phyloP scores from a whole-genome alignment of 2,888 invertebrate species.

The Malthinus flaveolus region DNA sequence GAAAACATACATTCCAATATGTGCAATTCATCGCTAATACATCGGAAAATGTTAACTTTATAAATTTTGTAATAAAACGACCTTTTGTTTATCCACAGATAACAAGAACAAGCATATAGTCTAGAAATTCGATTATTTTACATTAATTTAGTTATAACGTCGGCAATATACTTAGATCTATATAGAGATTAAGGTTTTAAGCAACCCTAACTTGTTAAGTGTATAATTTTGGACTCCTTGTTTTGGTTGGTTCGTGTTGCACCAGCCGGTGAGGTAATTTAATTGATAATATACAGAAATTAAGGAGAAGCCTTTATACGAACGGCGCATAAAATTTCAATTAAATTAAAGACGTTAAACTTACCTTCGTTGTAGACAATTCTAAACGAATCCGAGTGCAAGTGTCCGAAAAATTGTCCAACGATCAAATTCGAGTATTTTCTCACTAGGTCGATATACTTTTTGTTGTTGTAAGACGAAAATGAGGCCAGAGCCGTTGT shows the following conservation, averaged over 20 bases:
- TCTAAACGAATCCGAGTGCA: slow-evolving; percentile 89
- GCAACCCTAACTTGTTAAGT: slow-evolving; percentile 26
- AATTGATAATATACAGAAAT: slow-evolving; percentile 27
- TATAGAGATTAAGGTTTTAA: slow-evolving; percentile 29
- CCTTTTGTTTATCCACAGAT: no score
- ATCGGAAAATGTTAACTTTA: no score
- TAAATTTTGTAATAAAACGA: no score
- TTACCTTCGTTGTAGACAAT: slow-evolving; percentile 74
- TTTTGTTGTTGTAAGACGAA: slow-evolving; percentile 75
- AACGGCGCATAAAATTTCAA: neutral
- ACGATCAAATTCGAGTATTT: slow-evolving; percentile 80
- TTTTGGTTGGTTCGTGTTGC: slow-evolving; percentile 23
- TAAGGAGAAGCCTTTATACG: slow-evolving; percentile 20
- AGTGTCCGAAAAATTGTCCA: slow-evolving; percentile 91
- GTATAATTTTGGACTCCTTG: slow-evolving; percentile 26
- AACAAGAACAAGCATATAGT: no score
- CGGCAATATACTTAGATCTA: slow-evolving; percentile 30
- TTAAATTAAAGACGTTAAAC: neutral
- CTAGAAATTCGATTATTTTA: no score
- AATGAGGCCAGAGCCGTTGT: slow-evolving; percentile 62
- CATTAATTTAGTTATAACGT: slow-evolving; percentile 21
- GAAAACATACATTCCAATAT: no score
- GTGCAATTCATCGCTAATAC: no score
- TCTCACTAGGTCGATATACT: slow-evolving; percentile 75
- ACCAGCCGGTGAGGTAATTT: slow-evolving; percentile 24